Percentiles rank a stretch among this genome's conserved stretches.
These are phyloP conservation scores for Umimayanthus chanpuru DNA, from an alignment of 92 coral and sea anemone genomes.

Conservation along the genomic window DNA sequence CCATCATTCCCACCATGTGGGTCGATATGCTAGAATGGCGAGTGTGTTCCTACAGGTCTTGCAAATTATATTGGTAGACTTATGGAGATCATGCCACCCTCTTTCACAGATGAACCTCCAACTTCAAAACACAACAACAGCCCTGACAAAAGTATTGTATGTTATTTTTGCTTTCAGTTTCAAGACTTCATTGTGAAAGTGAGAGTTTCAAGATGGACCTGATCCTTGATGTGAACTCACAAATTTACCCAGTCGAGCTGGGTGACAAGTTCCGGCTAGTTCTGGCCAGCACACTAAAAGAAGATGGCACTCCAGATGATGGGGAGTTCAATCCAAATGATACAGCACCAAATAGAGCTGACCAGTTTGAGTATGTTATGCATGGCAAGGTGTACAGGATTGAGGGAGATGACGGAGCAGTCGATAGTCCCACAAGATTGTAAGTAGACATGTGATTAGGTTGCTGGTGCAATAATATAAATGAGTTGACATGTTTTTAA, in stretches of 20 bases:
- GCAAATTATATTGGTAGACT: too few species aligned
- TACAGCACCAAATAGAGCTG: constrained; percentile 89
- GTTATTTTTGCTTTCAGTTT: constrained; percentile 59
- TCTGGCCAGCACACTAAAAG: constrained; percentile 87
- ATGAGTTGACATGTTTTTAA: too few species aligned
- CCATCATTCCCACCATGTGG: too few species aligned
- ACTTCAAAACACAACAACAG: too few species aligned
- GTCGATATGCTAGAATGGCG: too few species aligned
- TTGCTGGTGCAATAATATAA: too few species aligned
- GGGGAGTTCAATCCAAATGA: constrained; percentile 92
- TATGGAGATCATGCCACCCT: too few species aligned
- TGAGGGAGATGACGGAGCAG: constrained; percentile 91
- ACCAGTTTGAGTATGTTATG: constrained; percentile 99
- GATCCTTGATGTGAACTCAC: constrained; percentile 88
- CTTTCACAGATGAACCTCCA: too few species aligned
- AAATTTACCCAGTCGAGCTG: constrained; percentile 93
- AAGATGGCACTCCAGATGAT: constrained; percentile 99
- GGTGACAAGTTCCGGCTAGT: constrained; percentile 98
- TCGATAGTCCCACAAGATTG: constrained; percentile 95
- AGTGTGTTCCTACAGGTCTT: too few species aligned
- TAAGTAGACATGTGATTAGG: constrained; percentile 53
- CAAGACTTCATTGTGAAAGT: constrained; percentile 98
- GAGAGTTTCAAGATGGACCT: constrained; percentile 99
- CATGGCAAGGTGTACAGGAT: constrained; percentile 96
- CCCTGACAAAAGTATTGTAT: too few species aligned